These are phyloP conservation scores for Alexandromys fortis DNA, from an alignment of 2,113 vertebrate species.

Conservation along the genomic window DNA sequence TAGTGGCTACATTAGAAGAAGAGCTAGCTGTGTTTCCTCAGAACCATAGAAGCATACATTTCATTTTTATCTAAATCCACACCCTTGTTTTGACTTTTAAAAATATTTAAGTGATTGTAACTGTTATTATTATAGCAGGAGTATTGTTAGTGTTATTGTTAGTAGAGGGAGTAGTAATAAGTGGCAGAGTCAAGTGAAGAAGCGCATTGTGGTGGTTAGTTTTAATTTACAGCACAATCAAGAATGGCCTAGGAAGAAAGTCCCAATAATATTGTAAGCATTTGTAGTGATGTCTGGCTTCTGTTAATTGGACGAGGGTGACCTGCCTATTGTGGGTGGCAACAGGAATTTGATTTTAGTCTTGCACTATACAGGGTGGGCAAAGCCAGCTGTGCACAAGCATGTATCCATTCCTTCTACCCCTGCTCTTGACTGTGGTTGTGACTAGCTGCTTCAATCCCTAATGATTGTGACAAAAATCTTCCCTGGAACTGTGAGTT, in stretches of 20 bases:
- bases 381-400: background rate
- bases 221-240: background rate
- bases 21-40: background rate
- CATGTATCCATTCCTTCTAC: background rate
- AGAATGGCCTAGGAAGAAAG: background rate
- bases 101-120: background rate
- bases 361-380: background rate
- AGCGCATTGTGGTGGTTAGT: background rate
- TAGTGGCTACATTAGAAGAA: background rate
- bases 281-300: background rate
- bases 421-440: background rate
- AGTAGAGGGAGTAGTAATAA: background rate
- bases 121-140: background rate
- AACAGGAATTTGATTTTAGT: too few relatives aligned
- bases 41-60: background rate
- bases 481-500: too few relatives aligned
- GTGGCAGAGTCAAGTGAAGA: background rate
- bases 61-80: background rate
- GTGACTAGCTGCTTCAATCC: background rate
- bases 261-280: background rate
- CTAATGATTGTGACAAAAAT: background rate
- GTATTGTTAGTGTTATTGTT: background rate
- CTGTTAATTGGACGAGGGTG: background rate
- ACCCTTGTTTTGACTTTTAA: background rate
- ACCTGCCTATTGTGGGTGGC: background rate